Evolutionary conservation across 2,888 invertebrate genomes (phyloP).

Genomic region (Steromphala cineraria): DNA sequence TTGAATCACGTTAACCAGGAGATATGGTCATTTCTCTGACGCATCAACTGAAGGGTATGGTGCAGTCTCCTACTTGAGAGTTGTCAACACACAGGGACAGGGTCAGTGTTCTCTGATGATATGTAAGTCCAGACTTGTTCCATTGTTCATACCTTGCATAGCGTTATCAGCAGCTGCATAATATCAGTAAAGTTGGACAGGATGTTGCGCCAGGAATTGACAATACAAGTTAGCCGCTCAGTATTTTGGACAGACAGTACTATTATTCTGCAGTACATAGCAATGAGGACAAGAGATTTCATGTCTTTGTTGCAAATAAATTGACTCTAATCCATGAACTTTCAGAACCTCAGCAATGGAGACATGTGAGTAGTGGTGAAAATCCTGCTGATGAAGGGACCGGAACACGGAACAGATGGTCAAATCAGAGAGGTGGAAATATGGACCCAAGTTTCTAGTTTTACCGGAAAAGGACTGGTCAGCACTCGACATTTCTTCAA

Average conservation of each 20-base stretch:
- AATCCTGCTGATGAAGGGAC: slow-evolving; percentile 34
- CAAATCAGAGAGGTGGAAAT: slow-evolving; percentile 23
- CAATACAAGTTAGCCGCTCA: background rate
- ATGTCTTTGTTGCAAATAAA: too few species aligned
- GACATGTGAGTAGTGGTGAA: slow-evolving; percentile 25
- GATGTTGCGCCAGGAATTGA: slow-evolving; percentile 17
- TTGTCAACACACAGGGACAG: background rate
- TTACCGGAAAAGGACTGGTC: background rate
- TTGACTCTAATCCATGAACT: too few species aligned
- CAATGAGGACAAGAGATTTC: background rate
- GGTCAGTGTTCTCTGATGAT: background rate
- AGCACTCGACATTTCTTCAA: background rate
- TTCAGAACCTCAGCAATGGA: slow-evolving; percentile 33
- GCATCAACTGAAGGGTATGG: background rate
- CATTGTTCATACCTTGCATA: slow-evolving; percentile 3
- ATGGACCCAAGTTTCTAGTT: slow-evolving; percentile 35
- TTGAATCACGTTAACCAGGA: background rate
- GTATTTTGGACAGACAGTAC: slow-evolving; percentile 25
- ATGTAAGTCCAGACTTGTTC: slow-evolving; percentile 2
- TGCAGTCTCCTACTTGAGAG: background rate
- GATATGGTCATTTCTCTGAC: slow-evolving; percentile 22
- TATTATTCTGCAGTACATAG: slow-evolving; percentile 20
- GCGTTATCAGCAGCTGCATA: slow-evolving; percentile 11
- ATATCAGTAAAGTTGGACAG: background rate
- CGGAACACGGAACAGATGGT: background rate